Evolutionary conservation across 2,888 invertebrate species (phyloP), one percentile per base, ranked within the genome.

Genomic region (Apoda limacodes): DNA sequence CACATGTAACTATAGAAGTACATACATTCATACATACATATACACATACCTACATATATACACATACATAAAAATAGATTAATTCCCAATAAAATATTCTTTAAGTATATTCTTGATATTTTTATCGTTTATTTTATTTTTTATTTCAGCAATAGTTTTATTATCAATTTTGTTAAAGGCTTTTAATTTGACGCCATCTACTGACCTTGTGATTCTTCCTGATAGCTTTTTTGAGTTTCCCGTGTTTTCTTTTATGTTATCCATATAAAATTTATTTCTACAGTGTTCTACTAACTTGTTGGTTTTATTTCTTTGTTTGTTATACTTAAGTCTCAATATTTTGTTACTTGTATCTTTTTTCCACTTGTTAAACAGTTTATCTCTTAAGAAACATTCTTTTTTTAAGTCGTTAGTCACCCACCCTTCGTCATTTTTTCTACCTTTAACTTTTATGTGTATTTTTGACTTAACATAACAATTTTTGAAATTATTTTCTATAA

Each of bases 151-250:
- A 4, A 27, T 4, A 3, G 17, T 12, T 20, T 27, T 12, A 11
- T 15, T 15, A 6, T 27, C 20, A 6, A 5, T 12, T n/a, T 19
- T 19, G 11, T 14, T 9, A 27, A 27, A 27, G 4, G 27, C n/a
- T 4, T 27, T 27, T 20, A 12, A 19, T 9, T 19, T 17, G 14
- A 12, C 17, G 7, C 20, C 27, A 20, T 27, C 27, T 27, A 27
- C 12, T 17, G 27, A 19, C 11, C 17, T 27, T 11, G 9, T 27
- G 17, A 11, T 9, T 20, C 9, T 27, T 3, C 27, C 27, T 9
- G 15, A 17, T 19, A 27, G 12, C n/a, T 27, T 17, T 12, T n/a
- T n/a, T n/a, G n/a, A n/a, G n/a, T n/a, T n/a, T n/a, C n/a, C n/a
- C n/a, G n/a, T n/a, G n/a, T n/a, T n/a, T n/a, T n/a, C n/a, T n/a